Evolutionary conservation across 2,797 vertebrate genomes (phyloP).

Genomic region (Garrulus glandarius): DNA sequence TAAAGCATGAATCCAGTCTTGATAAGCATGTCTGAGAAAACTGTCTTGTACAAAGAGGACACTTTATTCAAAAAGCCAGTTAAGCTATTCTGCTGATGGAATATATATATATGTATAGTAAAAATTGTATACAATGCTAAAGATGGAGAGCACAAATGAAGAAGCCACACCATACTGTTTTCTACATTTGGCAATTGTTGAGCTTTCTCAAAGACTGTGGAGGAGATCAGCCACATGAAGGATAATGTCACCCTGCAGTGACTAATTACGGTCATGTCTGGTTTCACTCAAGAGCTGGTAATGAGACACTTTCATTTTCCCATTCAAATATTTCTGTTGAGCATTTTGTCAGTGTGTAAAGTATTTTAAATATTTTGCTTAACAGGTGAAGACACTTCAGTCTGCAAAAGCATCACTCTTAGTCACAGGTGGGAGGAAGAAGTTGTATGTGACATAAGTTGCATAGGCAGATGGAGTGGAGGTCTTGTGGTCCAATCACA

Average conservation of each 20-base stretch:
- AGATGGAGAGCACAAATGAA: background rate
- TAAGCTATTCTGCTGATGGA: background rate
- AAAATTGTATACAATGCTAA: background rate
- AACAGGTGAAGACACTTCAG: background rate
- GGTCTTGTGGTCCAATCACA: background rate
- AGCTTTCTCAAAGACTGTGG: background rate
- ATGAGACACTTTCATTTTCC: background rate
- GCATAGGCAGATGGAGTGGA: background rate
- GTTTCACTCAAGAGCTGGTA: background rate
- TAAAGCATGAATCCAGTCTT: background rate
- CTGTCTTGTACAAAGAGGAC: background rate
- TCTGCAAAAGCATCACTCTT: background rate
- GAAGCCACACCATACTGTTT: background rate
- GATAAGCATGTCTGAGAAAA: background rate
- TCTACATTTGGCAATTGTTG: background rate
- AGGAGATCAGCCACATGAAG: background rate
- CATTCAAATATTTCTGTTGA: background rate
- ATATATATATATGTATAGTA: background rate
- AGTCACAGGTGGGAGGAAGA: background rate
- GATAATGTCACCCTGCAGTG: background rate
- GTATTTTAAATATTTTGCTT: background rate
- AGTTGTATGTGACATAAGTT: accelerated
- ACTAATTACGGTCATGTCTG: background rate
- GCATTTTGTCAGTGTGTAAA: background rate
- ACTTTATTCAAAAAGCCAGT: background rate